Conservation (phyloP, 2,113 vertebrate species). For the Pampusana beccarii region DNA sequence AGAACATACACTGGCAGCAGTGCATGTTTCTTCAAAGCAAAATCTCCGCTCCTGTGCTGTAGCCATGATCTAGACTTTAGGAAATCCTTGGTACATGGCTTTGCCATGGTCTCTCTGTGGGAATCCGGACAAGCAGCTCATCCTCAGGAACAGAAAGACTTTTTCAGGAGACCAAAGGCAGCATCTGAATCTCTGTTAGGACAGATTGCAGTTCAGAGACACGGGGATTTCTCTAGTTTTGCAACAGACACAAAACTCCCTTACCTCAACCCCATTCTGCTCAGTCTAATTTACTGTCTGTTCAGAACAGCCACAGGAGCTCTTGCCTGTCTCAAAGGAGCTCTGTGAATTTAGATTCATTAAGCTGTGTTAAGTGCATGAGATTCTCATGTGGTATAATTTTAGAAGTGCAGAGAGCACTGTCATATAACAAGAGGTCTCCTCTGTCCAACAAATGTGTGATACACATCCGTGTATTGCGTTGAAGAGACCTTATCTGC, state of each 20-base stretch:
- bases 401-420: slow-evolving; percentile 5
- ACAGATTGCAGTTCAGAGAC: background rate
- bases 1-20: background rate
- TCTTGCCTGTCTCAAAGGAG: slow-evolving; percentile 27
- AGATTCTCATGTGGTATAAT: background rate
- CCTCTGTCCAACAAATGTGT: background rate
- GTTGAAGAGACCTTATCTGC: background rate
- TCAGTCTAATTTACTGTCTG: background rate
- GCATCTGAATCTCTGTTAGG: background rate
- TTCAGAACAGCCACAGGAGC: background rate
- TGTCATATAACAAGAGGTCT: background rate
- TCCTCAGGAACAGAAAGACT: background rate
- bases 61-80: background rate
- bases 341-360: slow-evolving; percentile 32
- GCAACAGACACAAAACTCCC: background rate
- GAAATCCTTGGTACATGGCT: background rate
- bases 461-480: background rate
- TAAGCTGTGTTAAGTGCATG: background rate
- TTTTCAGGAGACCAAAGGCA: background rate
- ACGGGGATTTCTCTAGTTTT: background rate
- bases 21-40: background rate
- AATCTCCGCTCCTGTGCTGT: background rate
- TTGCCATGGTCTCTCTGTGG: background rate
- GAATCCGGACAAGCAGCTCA: background rate
- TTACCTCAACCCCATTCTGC: background rate